Evolutionary conservation across 2,888 invertebrate species (phyloP), one percentile per base, ranked within the genome.

Genomic region (Limenitis arthemis): DNA sequence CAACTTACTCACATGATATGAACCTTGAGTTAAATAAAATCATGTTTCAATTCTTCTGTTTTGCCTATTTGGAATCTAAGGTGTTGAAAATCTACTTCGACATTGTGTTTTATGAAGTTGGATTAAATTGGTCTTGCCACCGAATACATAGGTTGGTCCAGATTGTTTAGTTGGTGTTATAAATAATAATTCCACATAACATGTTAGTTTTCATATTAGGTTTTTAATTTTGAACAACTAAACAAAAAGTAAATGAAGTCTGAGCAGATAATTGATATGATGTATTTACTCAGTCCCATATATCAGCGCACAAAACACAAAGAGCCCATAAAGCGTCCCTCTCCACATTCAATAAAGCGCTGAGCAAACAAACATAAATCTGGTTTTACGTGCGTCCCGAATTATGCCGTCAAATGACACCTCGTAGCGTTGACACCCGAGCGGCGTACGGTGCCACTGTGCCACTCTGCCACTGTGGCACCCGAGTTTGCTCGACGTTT

Each of bases 321-420:
- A 64, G 66, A 60, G 61, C 59, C 68, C 68, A 75, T 77, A 78
- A 78, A 76, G 69, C 65, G 71, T 70, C 73, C 70, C 70, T 73
- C 77, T 77, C 70, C 79, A 79, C 73, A 76, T 77, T 77, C 79
- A 78, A 81, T 80, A 79, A 78, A 77, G 70, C 72, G 65, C 54
- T 64, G 67, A 64, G 61, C 73, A 73, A 77, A 81, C 77, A 79
- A 53, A 73, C 77, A 81, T 83, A 80, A 84, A 83, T 82, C 81
- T 74, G 73, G 71, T 54, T 58, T 52, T 56, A 56, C 58, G 56
- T 54, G 47, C 58, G 56, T 79, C 75, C 77, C 78, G 80, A 84
- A 84, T 84, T 79, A 82, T 77, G 75, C 75, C 80, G 78, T 82
- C 83, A 81, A 83, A 79, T 67, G 75, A 69, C 72, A 79, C 77